Base-by-base conservation (phyloP, 2,888 invertebrate genomes). In the Disparrhopalites patrizii region DNA sequence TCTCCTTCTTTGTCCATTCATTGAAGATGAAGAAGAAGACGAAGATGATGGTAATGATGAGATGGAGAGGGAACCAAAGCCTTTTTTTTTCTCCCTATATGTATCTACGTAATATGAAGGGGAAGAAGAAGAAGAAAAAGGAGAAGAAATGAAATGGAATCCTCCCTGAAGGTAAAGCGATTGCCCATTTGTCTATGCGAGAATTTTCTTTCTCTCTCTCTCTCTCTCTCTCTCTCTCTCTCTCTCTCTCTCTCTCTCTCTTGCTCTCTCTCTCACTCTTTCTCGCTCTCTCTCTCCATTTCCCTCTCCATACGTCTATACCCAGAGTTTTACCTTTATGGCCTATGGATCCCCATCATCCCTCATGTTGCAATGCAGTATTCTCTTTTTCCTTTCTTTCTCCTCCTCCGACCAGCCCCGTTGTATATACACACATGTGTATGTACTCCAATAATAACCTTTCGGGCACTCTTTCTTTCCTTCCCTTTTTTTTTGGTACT, bases 341-440 rank as follows among this genome's bases (percentile, higher is more conserved):
- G 58, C 58, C 58, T 58, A 38, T 58, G 58, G 58, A 58, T 40
- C 40, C 58, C 40, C 27, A 40, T 40, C n/a, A 58, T 58, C 30
- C 43, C 31, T 55, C 55, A 58, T 58, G 58, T 58, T 58, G 58
- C 58, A 58, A 27, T 58, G 58, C 58, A 58, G 58, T 58, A 58
- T 58, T 58, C 43, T 43, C 54, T 10, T 7, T 20, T 13, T 47
- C 47, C 18, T 47, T 43, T 47, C 18, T 18, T 47, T 47, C 47
- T 23, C 15, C 13, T 47, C 47, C 1, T 10, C 3, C 47, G 18
- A 47, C 10, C 20, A 47, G 47, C 18, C 23, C 47, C 13, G 7
- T 47, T 18, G 10, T 47, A 47, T 10, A 47, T 15, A 10, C 23
- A 23, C 18, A n/a, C n/a, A n/a, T n/a, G n/a, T 33, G 15, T 51